These are phyloP conservation scores for Branchipolynoe longqiensis DNA, from an alignment of 2,888 invertebrate genomes.

Conservation along the genomic window DNA sequence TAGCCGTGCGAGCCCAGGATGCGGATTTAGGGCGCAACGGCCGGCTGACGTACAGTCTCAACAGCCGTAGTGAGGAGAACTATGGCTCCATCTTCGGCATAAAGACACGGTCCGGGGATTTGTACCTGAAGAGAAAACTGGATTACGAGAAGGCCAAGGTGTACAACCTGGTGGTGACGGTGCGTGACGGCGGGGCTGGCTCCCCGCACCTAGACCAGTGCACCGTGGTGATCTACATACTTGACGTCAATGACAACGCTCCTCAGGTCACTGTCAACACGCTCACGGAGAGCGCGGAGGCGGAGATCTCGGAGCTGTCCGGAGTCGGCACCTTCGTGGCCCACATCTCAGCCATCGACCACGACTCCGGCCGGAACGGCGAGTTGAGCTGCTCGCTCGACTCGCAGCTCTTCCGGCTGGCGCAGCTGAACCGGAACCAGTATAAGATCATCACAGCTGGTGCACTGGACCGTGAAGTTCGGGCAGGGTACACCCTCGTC, in stretches of 20 bases:
- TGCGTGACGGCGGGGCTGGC: constrained; percentile 37
- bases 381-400: constrained; percentile 70
- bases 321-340: constrained; percentile 52
- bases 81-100: constrained; percentile 48
- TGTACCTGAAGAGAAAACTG: constrained; percentile 37
- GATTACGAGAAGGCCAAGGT: constrained; percentile 55
- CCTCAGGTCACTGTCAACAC: constrained; percentile 51
- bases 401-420: constrained; percentile 71
- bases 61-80: constrained; percentile 4
- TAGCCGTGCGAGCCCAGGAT: constrained; percentile 56
- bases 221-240: constrained; percentile 51
- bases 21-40: constrained; percentile 58
- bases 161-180: constrained; percentile 57
- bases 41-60: constrained; percentile 52
- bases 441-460: constrained; percentile 65
- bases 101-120: constrained; percentile 11
- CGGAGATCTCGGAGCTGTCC: constrained; percentile 54
- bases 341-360: constrained; percentile 51
- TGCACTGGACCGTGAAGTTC: constrained; percentile 68
- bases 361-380: constrained; percentile 71
- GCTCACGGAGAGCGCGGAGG: constrained; percentile 33
- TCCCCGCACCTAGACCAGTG: constrained; percentile 45
- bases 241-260: constrained; percentile 60
- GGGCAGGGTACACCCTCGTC: constrained; percentile 65
- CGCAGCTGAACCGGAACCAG: constrained; percentile 67